Conservation (phyloP, 2,797 vertebrate species). For the Aselliscus stoliczkanus region DNA sequence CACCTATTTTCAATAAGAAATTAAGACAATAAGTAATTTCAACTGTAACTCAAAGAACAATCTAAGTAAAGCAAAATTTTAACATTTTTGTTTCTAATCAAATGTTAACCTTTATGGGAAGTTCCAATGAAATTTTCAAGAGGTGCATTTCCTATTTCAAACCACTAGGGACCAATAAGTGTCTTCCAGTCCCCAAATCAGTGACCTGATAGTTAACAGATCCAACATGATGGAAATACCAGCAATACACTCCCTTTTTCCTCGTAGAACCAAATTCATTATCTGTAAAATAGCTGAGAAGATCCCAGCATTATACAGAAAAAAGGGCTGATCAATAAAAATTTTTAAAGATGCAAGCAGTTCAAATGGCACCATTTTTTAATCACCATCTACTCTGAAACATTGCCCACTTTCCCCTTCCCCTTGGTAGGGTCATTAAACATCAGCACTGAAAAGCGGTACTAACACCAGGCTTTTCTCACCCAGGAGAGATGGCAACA, state of each 20-base stretch:
- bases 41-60: not conserved
- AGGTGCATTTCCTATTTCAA: constrained; percentile 49
- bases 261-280: not conserved
- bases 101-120: not conserved
- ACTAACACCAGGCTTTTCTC: not conserved
- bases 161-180: constrained; percentile 59
- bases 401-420: not conserved
- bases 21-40: constrained; percentile 13
- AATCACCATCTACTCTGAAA: not conserved
- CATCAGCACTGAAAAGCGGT: not conserved
- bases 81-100: constrained; percentile 27
- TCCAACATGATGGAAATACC: not conserved
- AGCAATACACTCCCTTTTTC: not conserved
- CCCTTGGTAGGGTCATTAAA: not conserved
- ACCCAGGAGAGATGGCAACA: not conserved
- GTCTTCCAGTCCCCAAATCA: not conserved
- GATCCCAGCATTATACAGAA: not conserved
- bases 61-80: constrained; percentile 23
- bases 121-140: not conserved
- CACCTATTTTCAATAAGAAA: not conserved
- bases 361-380: not conserved
- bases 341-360: not conserved
- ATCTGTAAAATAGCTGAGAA: not conserved
- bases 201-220: not conserved
- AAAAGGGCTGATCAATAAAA: not conserved